phyloP scores from a whole-genome alignment of 1,140 invertebrate genomes.

The Scaptomyza hsui region DNA sequence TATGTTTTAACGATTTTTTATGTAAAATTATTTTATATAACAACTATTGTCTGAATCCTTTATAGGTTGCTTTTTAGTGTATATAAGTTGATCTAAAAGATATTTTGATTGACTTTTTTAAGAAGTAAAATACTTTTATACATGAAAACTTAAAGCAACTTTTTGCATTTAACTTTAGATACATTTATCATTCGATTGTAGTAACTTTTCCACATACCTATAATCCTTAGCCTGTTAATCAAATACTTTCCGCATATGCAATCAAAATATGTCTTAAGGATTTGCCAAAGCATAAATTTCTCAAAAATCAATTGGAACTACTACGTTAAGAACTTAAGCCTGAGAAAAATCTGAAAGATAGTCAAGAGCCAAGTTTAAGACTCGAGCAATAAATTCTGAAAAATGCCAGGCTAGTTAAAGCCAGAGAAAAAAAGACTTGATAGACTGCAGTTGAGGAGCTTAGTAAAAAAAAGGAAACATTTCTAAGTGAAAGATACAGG shows the following conservation, averaged over 20 bases:
- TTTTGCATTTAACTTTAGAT: no score
- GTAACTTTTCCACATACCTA: no score
- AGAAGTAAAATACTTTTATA: no score
- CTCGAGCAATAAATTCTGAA: neutral
- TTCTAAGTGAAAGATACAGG: constrained; percentile 44
- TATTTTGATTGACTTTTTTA: no score
- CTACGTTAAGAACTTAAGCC: neutral
- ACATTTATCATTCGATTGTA: no score
- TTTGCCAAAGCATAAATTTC: neutral
- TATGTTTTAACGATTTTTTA: no score
- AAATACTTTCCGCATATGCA: neutral
- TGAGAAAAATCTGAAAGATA: neutral
- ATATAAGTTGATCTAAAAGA: no score
- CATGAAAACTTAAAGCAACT: no score
- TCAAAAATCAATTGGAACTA: neutral
- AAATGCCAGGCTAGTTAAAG: neutral
- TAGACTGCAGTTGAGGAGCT: neutral
- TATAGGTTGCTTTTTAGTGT: no score
- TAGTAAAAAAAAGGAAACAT: constrained; percentile 12
- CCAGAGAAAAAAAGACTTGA: neutral
- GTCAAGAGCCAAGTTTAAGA: neutral
- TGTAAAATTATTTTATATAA: no score
- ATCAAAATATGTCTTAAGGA: neutral
- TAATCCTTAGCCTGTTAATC: no score
- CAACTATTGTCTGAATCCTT: no score